Percentiles rank a stretch among this genome's conserved stretches.
Evolutionary conservation across 2,797 vertebrate genomes (phyloP).

Genomic region (Gymnocypris eckloni): DNA sequence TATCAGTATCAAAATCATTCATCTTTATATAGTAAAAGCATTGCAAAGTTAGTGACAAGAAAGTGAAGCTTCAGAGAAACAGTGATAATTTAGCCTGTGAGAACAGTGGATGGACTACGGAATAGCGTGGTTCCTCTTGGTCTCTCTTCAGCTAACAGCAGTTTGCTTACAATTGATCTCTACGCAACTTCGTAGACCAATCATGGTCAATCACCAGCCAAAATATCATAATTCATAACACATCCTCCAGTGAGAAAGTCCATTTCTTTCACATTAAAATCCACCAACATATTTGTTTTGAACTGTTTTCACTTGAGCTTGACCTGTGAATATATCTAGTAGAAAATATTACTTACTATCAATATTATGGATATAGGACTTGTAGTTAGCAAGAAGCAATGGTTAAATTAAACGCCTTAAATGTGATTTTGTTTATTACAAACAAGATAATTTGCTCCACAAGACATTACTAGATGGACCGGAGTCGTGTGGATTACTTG

Average conservation of each 20-base stretch:
- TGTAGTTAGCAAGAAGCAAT: neutral
- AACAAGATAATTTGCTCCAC: neutral
- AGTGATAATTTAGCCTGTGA: conserved; percentile 20
- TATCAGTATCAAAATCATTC: neutral
- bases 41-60: neutral
- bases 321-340: neutral
- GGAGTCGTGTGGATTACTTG: neutral
- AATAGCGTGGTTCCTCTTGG: conserved; percentile 3
- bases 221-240: neutral
- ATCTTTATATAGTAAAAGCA: neutral
- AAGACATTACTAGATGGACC: neutral
- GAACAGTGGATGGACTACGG: neutral
- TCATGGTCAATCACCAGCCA: neutral
- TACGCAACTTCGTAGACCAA: neutral
- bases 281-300: neutral
- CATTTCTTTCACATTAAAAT: neutral
- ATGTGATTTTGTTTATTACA: neutral
- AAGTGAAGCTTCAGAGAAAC: neutral
- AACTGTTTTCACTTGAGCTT: neutral
- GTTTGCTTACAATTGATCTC: neutral
- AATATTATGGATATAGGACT: neutral
- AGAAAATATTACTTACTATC: neutral
- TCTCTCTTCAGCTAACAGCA: conserved; percentile 7
- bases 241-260: neutral
- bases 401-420: neutral